Conservation (phyloP, 2,113 vertebrate species). For the Eira barbara region DNA sequence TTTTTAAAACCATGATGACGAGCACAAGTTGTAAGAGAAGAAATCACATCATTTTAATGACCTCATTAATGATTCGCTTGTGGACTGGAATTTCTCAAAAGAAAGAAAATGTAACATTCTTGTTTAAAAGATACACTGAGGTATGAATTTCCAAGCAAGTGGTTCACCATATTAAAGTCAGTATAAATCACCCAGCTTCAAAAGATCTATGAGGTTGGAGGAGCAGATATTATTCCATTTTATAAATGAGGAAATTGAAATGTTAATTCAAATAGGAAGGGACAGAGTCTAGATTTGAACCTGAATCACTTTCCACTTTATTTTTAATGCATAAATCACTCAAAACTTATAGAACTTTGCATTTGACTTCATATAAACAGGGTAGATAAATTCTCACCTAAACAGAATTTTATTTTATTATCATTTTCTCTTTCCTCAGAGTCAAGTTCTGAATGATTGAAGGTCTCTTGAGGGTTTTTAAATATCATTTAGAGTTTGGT, state of each 20-base stretch:
- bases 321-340: neutral
- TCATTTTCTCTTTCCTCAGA: conserved; percentile 23
- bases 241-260: neutral
- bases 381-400: conserved; percentile 1
- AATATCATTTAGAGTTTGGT: neutral
- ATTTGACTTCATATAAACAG: conserved; percentile 26
- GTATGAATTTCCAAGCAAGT: neutral
- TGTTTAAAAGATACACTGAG: neutral
- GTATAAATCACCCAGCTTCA: neutral
- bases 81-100: neutral
- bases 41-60: neutral
- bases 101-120: neutral
- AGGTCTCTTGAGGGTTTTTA: neutral
- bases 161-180: neutral
- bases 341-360: neutral
- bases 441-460: neutral
- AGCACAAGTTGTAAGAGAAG: neutral
- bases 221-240: neutral
- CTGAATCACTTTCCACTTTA: neutral
- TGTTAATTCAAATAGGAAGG: neutral
- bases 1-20: neutral
- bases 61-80: neutral
- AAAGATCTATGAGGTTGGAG: neutral
- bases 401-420: neutral
- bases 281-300: neutral